Evolutionary conservation across 92 coral and sea anemone genomes (phyloP), one percentile per base, ranked within the genome.

Genomic region (Desmophyllum pertusum): DNA sequence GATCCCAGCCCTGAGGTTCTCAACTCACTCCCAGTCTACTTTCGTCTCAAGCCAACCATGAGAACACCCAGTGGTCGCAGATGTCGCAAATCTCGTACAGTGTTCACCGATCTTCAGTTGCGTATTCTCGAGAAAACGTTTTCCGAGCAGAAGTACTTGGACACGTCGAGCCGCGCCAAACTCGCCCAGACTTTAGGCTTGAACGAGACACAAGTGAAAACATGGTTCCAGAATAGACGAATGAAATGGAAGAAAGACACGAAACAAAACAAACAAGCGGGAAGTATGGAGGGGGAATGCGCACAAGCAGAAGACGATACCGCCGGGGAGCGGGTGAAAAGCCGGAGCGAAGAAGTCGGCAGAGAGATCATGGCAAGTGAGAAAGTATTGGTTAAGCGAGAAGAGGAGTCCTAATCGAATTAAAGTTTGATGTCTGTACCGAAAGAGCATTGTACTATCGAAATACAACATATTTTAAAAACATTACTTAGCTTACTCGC

Each of bases 1-100:
- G 99, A 94, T 83, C 99, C 99, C 40, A 97, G 99, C 76, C 98
- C 98, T 2, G 99, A 97, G 21, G 95, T 97, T 11, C 89, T 97
- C 37, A 97, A 80, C 88, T 91, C 98, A 5, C 83, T 97, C 36
- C 99, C 99, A n/a, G 99, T 97, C 19, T 97, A 97, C 88, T 97
- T 97, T 82, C 89, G 99, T 43, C 95, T 97, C 9, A 97, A 97
- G 84, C 99, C 99, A 10, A 94, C 98, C 40, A 90, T 94, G 48
- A 90, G 99, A 23, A 97, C 99, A 8, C 98, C 99, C 9, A 97
- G 99, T 62, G 99, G 99, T 3, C 79, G 96, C 43, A 89, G 99
- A 40, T 97, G 99, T 64, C 98, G 99, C 5, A 97, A 97, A 87
- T 97, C 99, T 4, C 88, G 99, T 46, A 97, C 99, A 30, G 99